phyloP scores from a whole-genome alignment of 92 coral and sea anemone species.

The Umimayanthus kanabou region DNA sequence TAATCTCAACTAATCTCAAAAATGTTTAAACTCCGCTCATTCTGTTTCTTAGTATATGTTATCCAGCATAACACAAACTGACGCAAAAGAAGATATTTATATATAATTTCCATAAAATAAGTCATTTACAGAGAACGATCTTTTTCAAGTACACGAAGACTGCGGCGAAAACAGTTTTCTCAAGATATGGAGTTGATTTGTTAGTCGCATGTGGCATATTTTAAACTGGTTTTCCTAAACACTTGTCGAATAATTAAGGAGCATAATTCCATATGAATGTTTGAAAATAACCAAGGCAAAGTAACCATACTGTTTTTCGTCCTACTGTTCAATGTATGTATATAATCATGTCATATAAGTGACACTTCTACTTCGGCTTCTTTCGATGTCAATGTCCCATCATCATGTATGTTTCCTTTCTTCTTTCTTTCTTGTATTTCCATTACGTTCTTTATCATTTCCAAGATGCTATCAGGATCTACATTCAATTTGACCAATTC shows the following conservation, averaged over 20 bases:
- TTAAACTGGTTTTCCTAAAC: not conserved
- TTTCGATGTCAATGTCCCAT: not conserved
- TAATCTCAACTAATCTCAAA: too few species aligned
- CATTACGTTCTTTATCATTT: slow-evolving; percentile 48
- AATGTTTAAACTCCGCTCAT: too few species aligned
- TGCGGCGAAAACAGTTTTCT: not conserved
- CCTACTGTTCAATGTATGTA: not conserved
- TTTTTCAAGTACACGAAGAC: not conserved
- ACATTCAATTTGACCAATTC: slow-evolving; percentile 66
- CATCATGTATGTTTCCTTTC: not conserved
- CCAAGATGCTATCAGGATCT: slow-evolving; percentile 67
- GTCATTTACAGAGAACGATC: not conserved
- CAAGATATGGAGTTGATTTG: not conserved
- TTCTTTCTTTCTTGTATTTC: not conserved
- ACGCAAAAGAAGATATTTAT: too few species aligned
- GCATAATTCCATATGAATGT: not conserved
- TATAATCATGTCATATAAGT: not conserved
- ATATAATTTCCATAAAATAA: not conserved
- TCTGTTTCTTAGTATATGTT: too few species aligned
- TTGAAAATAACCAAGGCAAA: not conserved
- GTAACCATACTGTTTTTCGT: not conserved
- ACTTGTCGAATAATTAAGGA: not conserved
- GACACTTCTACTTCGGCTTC: slow-evolving; percentile 29
- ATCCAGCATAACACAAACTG: too few species aligned
- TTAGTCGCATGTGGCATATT: not conserved